Evolutionary conservation across 2,797 vertebrate genomes (phyloP), one percentile per base, ranked within the genome.

Genomic region (Taenioides sp.): DNA sequence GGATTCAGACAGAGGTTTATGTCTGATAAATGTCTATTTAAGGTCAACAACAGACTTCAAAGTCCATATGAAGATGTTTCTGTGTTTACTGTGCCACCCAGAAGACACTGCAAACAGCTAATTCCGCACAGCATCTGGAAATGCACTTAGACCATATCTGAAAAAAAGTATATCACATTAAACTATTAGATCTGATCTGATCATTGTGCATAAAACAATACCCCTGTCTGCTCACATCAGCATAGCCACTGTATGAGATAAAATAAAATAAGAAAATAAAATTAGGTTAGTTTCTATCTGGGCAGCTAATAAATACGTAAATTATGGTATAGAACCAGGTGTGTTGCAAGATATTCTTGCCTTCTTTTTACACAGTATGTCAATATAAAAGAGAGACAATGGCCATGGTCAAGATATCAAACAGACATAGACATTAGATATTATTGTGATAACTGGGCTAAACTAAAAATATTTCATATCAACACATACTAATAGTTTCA

Each of bases 51-150:
- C 27, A 77, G 67, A 61, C 72, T 76, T 64, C 69, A 77, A 67
- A 79, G 68, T 17, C 4, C 65, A 67, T 37, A 68, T 70, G 76
- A 80, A 69, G 77, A 61, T 60, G 69, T 74, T 76, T 74, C 67
- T 43, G 34, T 75, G 74, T 84, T 84, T 84, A 79, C 79, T 69
- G 77, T 81, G 72, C 83, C 83, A 84, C 80, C 73, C 85, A 82
- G 82, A 81, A 81, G 68, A 82, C 71, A 72, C 70, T 54, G 49
- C 28, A 57, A 55, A 43, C 63, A 22, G 54, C 22, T 25, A 66
- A 52, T 12, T 28, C 25, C 65, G 2, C 11, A 37, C 34, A 59
- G 37, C 67, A 59, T 18, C 67, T 69, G 67, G 67, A 58, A 20
- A 25, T 10, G 7, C 23, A 43, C 14, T 31, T 22, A 20, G 25